phyloP scores from a whole-genome alignment of 1,140 invertebrate species.

The Phymastichus coffea region DNA sequence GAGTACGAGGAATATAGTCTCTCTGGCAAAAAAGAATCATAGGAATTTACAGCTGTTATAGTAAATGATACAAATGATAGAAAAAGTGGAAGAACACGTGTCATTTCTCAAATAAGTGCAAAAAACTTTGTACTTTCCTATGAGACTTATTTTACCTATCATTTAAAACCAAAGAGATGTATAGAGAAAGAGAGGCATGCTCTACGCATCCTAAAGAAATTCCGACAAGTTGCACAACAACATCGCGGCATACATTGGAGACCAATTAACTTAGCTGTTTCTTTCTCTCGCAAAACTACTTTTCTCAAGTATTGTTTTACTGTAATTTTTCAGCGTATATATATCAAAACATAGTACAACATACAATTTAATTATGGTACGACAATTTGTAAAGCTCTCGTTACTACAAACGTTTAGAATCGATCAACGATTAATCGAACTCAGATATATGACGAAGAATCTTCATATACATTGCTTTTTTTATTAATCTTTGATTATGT shows the following conservation, averaged over 20 bases:
- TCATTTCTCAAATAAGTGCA: background rate
- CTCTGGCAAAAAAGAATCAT: conserved; percentile 8
- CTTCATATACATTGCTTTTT: background rate
- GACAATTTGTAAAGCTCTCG: conserved; percentile 1
- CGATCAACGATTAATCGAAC: conserved; percentile 26
- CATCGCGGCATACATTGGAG: conserved; percentile 12
- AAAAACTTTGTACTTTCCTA: background rate
- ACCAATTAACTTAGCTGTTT: conserved; percentile 3
- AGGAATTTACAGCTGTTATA: conserved; percentile 11
- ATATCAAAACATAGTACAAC: conserved; percentile 20
- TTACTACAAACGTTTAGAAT: conserved; percentile 9
- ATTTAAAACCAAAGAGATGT: conserved; percentile 10
- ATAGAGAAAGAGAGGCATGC: conserved; percentile 8
- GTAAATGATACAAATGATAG: background rate
- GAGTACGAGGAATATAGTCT: conserved; percentile 16
- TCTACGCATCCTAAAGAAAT: conserved; percentile 13
- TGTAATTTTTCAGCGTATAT: background rate
- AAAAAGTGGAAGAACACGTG: conserved; percentile 10
- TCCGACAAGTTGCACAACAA: conserved; percentile 20
- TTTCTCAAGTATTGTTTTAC: conserved; percentile 14
- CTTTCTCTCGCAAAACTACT: conserved; percentile 3
- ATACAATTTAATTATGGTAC: conserved; percentile 17
- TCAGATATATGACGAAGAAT: conserved; percentile 11
- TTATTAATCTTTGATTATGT: conserved; percentile 19
- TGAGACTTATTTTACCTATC: conserved; percentile 1